A percentile compares a stretch with the other conserved stretches of the same genome.
These are phyloP conservation scores for Gymnarchus niloticus DNA, from an alignment of 2,113 vertebrate genomes.

Conservation along the genomic window DNA sequence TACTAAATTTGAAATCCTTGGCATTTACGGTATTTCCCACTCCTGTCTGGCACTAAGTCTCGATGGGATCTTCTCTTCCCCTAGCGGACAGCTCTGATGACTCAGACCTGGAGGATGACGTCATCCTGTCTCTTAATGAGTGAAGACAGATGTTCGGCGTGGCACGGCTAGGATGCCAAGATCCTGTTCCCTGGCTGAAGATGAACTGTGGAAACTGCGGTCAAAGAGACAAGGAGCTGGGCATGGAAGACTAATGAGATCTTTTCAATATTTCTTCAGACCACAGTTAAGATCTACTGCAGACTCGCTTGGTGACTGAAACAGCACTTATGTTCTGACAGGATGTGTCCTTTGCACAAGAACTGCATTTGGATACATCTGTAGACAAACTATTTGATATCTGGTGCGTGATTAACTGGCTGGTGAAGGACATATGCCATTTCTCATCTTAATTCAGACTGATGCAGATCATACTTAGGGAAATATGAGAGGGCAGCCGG, in stretches of 20 bases:
- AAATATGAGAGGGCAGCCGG: neutral
- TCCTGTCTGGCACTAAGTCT: neutral
- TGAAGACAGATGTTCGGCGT: constrained; percentile 42
- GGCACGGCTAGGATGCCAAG: constrained; percentile 18
- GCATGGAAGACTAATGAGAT: neutral
- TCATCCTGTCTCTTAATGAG: constrained; percentile 82
- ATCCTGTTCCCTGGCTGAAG: neutral
- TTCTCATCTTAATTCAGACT: neutral
- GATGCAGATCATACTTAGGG: neutral
- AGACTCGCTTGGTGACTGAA: neutral
- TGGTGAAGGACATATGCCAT: neutral
- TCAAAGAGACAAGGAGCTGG: neutral
- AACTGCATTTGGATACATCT: neutral
- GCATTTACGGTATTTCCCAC: neutral
- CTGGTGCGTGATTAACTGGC: neutral
- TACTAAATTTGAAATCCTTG: neutral
- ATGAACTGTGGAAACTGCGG: neutral
- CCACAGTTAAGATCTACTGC: neutral
- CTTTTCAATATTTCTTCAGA: neutral
- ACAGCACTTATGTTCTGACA: neutral
- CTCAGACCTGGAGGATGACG: constrained; percentile 96
- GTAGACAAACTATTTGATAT: neutral
- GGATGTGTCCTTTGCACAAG: neutral
- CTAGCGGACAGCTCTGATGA: constrained; percentile 91
- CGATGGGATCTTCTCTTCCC: constrained; percentile 38